Base-by-base conservation (phyloP, 2,888 invertebrate species). In the Eurytoma californica region DNA sequence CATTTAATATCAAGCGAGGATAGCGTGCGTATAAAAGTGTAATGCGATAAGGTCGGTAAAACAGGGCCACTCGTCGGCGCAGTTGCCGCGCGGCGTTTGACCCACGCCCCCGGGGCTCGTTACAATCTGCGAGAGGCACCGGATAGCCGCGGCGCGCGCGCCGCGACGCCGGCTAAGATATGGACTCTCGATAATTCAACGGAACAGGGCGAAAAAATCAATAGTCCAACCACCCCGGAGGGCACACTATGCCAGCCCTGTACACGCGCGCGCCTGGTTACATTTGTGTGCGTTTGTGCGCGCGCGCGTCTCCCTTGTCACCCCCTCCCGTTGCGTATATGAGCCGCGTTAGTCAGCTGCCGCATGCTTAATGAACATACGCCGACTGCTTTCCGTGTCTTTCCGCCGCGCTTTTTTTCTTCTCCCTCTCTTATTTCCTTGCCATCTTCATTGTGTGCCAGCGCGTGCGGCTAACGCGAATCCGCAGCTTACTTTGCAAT, bases 161-260 rank as follows among this genome's bases (percentile, higher is more conserved):
- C 63, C 55, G 75, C 58, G 65, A 72, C 49, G 69, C 66, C 69
- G 79, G 78, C 83, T 82, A 83, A 83, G 83, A 83, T 83, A 83
- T 81, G 82, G 82, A 82, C 83, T 83, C 86, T 86, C 87, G 87
- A 88, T 87, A 87, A 88, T 88, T 87, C 86, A 85, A 85, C 86
- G 84, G 85, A 83, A 84, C 85, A 84, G 86, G 84, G 84, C 83
- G 85, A 87, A 88, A 87, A 87, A 87, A 88, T 88, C 88, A 87
- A 88, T 88, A 88, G 87, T 85, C 86, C 84, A 85, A 85, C 85
- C 83, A 86, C 86, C 86, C 84, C 85, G 76, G 83, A 82, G 80
- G 72, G 70, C 77, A 51, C 14, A 53, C 73, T 79, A 18, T 55
- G n/a, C 9, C 39, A 55, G 69, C 68, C 53, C 16, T 55, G 53